These are phyloP conservation scores for Campoletis sonorensis DNA, from an alignment of 1,140 invertebrate genomes.

Conservation along the genomic window DNA sequence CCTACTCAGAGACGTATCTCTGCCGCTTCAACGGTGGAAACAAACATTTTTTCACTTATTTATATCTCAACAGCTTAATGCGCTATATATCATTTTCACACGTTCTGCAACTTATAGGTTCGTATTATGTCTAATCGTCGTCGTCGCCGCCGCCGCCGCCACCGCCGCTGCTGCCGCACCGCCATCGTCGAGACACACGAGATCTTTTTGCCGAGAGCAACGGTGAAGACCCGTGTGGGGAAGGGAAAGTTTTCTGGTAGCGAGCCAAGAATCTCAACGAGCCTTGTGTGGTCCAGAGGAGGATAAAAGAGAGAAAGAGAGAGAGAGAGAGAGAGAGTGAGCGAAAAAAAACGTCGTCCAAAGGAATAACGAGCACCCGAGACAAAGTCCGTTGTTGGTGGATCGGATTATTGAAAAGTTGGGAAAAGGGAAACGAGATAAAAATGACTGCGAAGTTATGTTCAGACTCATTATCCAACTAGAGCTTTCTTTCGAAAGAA, in stretches of 20 bases:
- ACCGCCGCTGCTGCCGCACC: background rate
- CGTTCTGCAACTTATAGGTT: constrained; percentile 3
- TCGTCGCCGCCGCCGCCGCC: too few relatives aligned
- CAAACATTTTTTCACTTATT: background rate
- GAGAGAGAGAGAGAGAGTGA: background rate
- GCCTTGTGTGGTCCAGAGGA: constrained; percentile 47
- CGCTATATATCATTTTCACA: constrained; percentile 4
- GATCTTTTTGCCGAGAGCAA: background rate
- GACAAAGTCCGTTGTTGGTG: too few relatives aligned
- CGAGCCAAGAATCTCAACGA: constrained; percentile 60
- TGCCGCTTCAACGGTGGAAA: background rate
- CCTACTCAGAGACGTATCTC: background rate
- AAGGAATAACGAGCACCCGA: too few relatives aligned
- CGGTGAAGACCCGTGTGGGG: constrained; percentile 12
- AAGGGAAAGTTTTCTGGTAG: constrained; percentile 34
- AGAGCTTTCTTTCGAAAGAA: too few relatives aligned
- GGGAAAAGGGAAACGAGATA: too few relatives aligned
- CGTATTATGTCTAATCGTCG: constrained; percentile 16
- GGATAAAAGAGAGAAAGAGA: constrained; percentile 7
- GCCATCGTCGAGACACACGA: background rate
- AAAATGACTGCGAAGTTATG: too few relatives aligned
- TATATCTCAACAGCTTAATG: background rate
- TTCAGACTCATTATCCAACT: too few relatives aligned
- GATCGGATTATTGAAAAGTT: background rate
- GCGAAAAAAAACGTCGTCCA: background rate